phyloP scores from a whole-genome alignment of 1,140 invertebrate species.

The Orchestia grillus region DNA sequence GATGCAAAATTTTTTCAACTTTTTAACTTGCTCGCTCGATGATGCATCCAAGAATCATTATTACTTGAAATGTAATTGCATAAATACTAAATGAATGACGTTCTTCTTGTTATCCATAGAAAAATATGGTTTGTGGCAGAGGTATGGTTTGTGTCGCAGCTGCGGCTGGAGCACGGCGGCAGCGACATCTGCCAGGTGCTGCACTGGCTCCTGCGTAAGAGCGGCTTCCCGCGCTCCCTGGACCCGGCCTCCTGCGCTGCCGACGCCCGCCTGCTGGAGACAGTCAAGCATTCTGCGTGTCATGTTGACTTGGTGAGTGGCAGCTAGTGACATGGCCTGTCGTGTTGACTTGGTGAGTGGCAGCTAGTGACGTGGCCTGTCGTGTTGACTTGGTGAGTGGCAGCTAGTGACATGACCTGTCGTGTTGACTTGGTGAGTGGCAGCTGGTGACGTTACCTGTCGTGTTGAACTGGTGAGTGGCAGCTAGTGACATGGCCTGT shows the following conservation, averaged over 20 bases:
- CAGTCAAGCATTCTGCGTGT: background rate
- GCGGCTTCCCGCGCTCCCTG: conserved; percentile 88
- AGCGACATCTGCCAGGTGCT: conserved; percentile 89
- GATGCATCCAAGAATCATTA: too few species aligned
- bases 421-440: background rate
- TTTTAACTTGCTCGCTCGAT: too few species aligned
- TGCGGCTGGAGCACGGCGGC: conserved; percentile 87
- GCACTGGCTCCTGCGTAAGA: conserved; percentile 87
- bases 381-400: background rate
- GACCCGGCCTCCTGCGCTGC: conserved; percentile 71
- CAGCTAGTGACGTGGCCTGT: background rate
- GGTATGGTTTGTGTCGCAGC: conserved; percentile 70
- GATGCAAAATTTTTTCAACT: too few species aligned
- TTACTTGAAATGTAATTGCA: too few species aligned
- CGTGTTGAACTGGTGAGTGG: background rate
- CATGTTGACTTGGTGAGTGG: conserved; percentile 9
- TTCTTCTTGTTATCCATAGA: background rate
- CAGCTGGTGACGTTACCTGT: background rate
- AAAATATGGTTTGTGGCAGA: too few species aligned
- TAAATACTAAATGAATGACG: too few species aligned
- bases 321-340: background rate
- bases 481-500: too few species aligned
- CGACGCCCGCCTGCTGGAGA: background rate
- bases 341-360: background rate
- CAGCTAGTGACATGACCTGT: background rate